Conservation (phyloP, 2,888 invertebrate species). For the Papilio gigon region DNA sequence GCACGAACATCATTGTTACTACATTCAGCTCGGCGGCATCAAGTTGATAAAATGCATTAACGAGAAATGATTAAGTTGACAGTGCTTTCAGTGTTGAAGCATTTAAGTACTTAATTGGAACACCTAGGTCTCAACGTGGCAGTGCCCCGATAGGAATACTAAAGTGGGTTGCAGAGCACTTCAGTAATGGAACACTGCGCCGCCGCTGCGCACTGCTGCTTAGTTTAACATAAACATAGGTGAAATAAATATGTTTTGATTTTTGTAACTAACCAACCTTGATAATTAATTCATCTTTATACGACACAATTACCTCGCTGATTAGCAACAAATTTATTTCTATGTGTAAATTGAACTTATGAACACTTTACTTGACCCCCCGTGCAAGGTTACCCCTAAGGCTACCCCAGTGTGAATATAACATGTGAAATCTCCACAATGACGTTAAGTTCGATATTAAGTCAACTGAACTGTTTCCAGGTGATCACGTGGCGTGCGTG, state of each 20-base stretch:
- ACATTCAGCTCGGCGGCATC: not conserved
- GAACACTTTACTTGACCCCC: no score
- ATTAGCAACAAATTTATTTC: no score
- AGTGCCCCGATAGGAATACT: not conserved
- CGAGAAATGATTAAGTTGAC: not conserved
- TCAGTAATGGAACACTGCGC: slow-evolving; percentile 4
- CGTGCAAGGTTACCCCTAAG: no score
- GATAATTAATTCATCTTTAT: no score
- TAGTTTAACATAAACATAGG: not conserved
- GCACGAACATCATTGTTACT: no score
- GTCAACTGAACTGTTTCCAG: not conserved
- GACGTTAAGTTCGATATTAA: no score
- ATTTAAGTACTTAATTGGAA: slow-evolving; percentile 7
- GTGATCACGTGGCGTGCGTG: not conserved
- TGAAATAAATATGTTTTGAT: not conserved
- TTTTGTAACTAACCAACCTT: no score
- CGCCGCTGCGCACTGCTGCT: not conserved
- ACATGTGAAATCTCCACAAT: no score
- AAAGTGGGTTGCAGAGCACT: slow-evolving; percentile 17
- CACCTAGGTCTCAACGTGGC: slow-evolving; percentile 10
- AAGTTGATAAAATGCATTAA: not conserved
- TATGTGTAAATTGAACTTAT: no score
- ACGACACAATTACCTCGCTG: no score
- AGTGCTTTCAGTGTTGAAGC: not conserved
- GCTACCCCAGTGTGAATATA: no score